Evolutionary conservation across 2,797 vertebrate species (phyloP).

Genomic region (Eulemur albifrons): DNA sequence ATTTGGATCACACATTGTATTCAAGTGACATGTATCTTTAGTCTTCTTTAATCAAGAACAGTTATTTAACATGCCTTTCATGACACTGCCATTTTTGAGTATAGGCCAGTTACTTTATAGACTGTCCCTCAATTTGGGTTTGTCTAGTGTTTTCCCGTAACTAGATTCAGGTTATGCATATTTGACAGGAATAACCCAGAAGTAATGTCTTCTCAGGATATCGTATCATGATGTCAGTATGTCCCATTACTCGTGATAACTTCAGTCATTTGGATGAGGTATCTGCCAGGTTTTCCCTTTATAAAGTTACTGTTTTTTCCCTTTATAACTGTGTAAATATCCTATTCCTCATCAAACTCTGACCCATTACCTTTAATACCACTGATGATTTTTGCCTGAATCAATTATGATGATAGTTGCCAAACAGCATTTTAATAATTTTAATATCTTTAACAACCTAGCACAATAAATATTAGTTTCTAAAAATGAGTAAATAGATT

Average conservation of each 20-base stretch:
- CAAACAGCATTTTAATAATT: constrained; percentile 34
- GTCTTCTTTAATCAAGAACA: not conserved
- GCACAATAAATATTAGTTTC: not conserved
- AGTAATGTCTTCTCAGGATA: not conserved
- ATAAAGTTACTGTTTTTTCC: not conserved
- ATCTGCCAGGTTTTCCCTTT: not conserved
- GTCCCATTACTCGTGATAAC: not conserved
- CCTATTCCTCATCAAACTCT: constrained; percentile 13
- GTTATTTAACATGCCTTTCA: constrained; percentile 1
- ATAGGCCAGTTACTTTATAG: not conserved
- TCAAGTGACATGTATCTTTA: not conserved
- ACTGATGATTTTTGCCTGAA: not conserved
- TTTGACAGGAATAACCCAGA: not conserved
- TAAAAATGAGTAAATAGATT: not conserved
- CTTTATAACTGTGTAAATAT: not conserved
- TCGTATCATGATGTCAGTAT: not conserved
- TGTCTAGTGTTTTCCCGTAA: not conserved
- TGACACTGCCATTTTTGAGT: not conserved
- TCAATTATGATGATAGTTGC: not conserved
- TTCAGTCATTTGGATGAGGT: not conserved
- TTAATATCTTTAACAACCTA: not conserved
- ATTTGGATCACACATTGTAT: not conserved
- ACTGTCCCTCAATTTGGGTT: not conserved
- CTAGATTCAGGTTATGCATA: not conserved
- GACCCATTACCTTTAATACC: not conserved